Conservation (phyloP, 1,140 invertebrate species). For the Eufriesea mexicana region DNA sequence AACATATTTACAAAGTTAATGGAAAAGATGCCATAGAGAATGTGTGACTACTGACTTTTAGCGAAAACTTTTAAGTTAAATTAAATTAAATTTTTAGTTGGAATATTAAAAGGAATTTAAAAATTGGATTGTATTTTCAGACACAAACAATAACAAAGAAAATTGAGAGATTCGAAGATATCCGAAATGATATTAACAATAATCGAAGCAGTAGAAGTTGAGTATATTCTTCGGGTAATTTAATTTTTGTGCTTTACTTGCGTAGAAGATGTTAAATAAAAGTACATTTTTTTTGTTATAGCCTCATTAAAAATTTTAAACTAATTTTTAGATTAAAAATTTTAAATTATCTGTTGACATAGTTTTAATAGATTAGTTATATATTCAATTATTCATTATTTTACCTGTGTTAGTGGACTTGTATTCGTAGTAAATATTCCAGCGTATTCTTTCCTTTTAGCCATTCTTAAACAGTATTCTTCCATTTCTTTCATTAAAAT, state of each 20-base stretch:
- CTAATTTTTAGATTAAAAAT: background rate
- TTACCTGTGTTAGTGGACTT: slow-evolving; percentile 91
- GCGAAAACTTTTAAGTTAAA: background rate
- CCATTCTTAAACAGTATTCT: slow-evolving; percentile 86
- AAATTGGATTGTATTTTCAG: background rate
- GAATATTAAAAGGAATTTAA: background rate
- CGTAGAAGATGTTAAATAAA: background rate
- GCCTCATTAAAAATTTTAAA: background rate
- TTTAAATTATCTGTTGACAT: too few species aligned
- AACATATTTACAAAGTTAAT: background rate
- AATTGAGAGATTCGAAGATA: background rate
- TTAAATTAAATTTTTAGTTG: too few species aligned
- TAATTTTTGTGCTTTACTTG: background rate
- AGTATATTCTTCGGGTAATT: background rate
- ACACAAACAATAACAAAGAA: background rate
- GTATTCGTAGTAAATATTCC: slow-evolving; percentile 94
- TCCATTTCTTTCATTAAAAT: slow-evolving; percentile 90
- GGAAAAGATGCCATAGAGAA: background rate
- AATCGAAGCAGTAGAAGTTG: too few species aligned
- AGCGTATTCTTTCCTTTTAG: slow-evolving; percentile 85
- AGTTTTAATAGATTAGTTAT: background rate
- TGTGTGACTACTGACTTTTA: background rate
- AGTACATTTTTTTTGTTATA: background rate
- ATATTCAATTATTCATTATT: slow-evolving; percentile 27
- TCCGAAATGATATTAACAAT: slow-evolving; percentile 2